Conservation (phyloP, 1,140 invertebrate genomes). For the Drosophila willistoni region DNA sequence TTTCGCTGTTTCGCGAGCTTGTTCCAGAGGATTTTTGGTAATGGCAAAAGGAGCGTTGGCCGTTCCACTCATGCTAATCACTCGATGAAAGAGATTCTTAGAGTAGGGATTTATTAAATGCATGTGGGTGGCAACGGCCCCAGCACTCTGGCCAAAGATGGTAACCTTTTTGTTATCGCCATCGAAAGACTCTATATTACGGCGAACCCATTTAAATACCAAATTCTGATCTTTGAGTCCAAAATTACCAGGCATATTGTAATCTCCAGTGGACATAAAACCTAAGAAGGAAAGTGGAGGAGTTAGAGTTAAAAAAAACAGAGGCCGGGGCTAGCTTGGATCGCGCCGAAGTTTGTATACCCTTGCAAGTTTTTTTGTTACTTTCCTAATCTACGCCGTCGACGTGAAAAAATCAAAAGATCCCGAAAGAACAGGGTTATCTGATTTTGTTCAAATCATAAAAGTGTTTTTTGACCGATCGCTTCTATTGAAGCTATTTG, state of each 20-base stretch:
- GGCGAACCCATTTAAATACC: conserved; percentile 83
- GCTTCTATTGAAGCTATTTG: too few relatives aligned
- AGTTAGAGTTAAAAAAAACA: too few relatives aligned
- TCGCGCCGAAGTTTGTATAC: too few relatives aligned
- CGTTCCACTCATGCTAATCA: conserved; percentile 85
- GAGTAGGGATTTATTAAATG: conserved; percentile 83
- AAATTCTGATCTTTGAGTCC: conserved; percentile 85
- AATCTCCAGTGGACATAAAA: conserved; percentile 75
- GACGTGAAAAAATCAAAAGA: too few relatives aligned
- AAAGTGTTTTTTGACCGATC: too few relatives aligned
- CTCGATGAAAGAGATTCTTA: conserved; percentile 83
- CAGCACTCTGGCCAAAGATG: conserved; percentile 85
- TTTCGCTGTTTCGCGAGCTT: conserved; percentile 62
- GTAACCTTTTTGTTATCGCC: conserved; percentile 84
- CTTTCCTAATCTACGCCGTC: too few relatives aligned
- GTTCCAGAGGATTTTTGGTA: conserved; percentile 81
- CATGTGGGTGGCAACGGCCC: conserved; percentile 83
- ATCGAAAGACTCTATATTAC: conserved; percentile 67
- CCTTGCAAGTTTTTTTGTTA: too few relatives aligned
- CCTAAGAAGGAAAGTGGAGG: conserved; percentile 40
- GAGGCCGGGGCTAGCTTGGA: too few relatives aligned
- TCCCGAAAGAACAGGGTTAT: too few relatives aligned
- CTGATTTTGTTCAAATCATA: too few relatives aligned
- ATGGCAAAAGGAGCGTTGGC: conserved; percentile 86
- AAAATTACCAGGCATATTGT: conserved; percentile 84